Evolutionary conservation across 2,888 invertebrate genomes (phyloP).

Genomic region (Phyllotreta cruciferae): DNA sequence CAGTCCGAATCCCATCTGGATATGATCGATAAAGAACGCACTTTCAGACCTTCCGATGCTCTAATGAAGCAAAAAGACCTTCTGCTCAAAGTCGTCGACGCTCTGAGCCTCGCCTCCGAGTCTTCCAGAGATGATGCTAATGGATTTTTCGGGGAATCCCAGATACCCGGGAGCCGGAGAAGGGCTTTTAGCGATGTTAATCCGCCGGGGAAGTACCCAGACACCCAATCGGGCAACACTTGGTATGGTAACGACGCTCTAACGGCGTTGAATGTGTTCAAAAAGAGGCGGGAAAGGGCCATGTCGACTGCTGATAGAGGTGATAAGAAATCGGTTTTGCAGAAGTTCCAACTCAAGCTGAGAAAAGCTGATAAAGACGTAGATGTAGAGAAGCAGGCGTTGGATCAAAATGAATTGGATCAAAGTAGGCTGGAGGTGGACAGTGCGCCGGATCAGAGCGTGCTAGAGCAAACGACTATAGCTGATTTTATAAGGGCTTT

Average conservation of each 20-base stretch:
- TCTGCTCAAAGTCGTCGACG: slow-evolving; percentile 78
- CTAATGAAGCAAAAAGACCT: slow-evolving; percentile 79
- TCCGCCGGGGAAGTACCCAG: slow-evolving; percentile 50
- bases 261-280: slow-evolving; percentile 65
- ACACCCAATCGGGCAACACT: slow-evolving; percentile 64
- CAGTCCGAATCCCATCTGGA: slow-evolving; percentile 67
- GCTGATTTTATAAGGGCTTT: slow-evolving; percentile 82
- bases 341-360: slow-evolving; percentile 38
- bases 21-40: slow-evolving; percentile 79
- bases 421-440: no score
- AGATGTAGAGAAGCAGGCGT: slow-evolving; percentile 39
- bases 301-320: slow-evolving; percentile 26
- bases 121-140: slow-evolving; percentile 60
- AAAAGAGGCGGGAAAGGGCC: slow-evolving; percentile 38
- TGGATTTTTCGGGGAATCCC: slow-evolving; percentile 64
- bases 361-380: slow-evolving; percentile 32
- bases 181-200: slow-evolving; percentile 69
- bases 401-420: slow-evolving; percentile 5
- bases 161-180: slow-evolving; percentile 52
- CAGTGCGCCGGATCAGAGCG: slow-evolving; percentile 61
- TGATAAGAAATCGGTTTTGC: slow-evolving; percentile 28
- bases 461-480: slow-evolving; percentile 82
- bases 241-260: slow-evolving; percentile 74
- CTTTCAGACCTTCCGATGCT: slow-evolving; percentile 72
- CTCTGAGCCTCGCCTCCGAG: slow-evolving; percentile 67